Conservation (phyloP, 2,797 vertebrate genomes). For the Hafferia zeledoni region DNA sequence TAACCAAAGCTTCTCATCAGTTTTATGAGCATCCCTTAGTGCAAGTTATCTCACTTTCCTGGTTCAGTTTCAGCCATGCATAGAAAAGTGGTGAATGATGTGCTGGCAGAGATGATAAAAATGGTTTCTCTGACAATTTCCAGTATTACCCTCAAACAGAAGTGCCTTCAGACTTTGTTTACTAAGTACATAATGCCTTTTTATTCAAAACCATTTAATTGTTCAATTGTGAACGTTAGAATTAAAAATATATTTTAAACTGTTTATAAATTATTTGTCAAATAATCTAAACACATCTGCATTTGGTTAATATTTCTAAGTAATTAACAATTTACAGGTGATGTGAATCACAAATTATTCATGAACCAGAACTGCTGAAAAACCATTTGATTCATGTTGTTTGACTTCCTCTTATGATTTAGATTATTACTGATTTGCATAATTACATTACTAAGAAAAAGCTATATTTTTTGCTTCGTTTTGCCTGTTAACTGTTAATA, state of each 20-base stretch:
- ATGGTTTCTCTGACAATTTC: neutral
- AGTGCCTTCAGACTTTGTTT: neutral
- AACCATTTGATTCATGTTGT: neutral
- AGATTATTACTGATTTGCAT: neutral
- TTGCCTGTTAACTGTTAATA: neutral
- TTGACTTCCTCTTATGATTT: neutral
- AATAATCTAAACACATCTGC: neutral
- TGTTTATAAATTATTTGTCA: neutral
- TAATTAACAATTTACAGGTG: neutral
- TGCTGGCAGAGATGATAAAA: neutral
- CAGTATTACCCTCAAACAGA: neutral
- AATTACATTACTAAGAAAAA: neutral
- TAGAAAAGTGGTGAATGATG: neutral
- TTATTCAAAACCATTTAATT: neutral
- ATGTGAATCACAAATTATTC: neutral
- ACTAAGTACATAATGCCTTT: neutral
- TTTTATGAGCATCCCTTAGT: neutral
- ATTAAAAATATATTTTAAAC: neutral
- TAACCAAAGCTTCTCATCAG: conserved; percentile 45
- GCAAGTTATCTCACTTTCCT: neutral
- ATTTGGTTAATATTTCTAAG: neutral
- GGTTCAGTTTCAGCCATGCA: neutral
- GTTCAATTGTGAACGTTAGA: neutral
- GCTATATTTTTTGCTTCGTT: neutral
- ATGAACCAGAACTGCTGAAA: neutral